These are phyloP conservation scores for Chaenodraco wilsoni DNA, from an alignment of 2,797 vertebrate species.

Conservation along the genomic window DNA sequence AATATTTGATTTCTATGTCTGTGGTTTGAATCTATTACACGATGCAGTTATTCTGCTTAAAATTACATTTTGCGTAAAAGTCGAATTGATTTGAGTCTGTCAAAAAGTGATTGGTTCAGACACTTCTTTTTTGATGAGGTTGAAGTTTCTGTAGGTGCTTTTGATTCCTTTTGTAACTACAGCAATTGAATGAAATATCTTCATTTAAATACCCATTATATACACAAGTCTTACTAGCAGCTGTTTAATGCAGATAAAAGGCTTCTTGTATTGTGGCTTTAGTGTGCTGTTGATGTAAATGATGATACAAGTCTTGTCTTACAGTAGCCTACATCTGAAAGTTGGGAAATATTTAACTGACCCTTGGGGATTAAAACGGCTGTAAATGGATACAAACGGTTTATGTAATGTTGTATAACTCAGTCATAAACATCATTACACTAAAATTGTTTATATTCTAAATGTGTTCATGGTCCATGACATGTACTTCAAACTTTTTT, in stretches of 20 bases:
- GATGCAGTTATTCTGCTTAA: not conserved
- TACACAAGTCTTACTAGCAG: not conserved
- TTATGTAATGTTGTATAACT: not conserved
- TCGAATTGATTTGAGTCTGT: not conserved
- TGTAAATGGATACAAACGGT: not conserved
- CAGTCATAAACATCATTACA: not conserved
- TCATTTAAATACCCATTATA: not conserved
- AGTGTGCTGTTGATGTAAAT: not conserved
- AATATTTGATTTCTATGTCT: not conserved
- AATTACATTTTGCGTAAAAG: not conserved
- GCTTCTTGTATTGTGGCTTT: not conserved
- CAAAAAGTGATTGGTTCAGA: too few relatives aligned
- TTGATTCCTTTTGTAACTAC: not conserved
- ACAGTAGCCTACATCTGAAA: not conserved
- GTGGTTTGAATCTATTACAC: not conserved
- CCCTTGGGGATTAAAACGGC: not conserved
- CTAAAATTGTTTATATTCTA: not conserved
- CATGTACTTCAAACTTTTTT: not conserved
- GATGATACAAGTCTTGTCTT: not conserved
- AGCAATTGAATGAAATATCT: not conserved
- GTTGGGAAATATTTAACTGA: not conserved
- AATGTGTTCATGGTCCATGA: not conserved
- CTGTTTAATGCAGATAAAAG: not conserved
- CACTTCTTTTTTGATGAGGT: not conserved
- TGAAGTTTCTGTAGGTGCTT: not conserved